phyloP scores from a whole-genome alignment of 2,797 vertebrate genomes.

The Platyrinchus mystaceus region DNA sequence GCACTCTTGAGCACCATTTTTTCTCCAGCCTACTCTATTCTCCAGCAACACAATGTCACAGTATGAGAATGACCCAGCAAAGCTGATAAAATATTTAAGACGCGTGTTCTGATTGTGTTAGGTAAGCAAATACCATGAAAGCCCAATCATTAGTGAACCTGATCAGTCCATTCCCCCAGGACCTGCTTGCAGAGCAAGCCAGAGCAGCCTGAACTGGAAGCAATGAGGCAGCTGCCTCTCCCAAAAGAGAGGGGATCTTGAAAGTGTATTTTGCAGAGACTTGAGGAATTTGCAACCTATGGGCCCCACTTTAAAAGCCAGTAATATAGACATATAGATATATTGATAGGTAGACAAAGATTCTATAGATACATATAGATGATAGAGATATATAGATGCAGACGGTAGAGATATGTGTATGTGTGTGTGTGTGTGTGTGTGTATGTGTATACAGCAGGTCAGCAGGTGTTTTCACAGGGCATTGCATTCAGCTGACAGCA shows the following conservation, averaged over 20 bases:
- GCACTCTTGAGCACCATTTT: not conserved
- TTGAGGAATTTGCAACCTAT: not conserved
- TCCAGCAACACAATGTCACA: not conserved
- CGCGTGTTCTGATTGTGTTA: conserved; percentile 61
- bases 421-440: not conserved
- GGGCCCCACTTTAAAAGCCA: not conserved
- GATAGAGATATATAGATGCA: not conserved
- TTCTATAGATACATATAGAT: not conserved
- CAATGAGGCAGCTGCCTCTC: not conserved
- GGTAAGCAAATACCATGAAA: conserved; percentile 71
- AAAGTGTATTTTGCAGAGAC: not conserved
- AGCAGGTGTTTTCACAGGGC: conserved; percentile 55
- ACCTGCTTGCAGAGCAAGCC: not conserved
- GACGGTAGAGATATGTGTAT: not conserved
- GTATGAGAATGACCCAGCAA: conserved; percentile 59
- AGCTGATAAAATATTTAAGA: conserved; percentile 76
- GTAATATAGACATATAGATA: not conserved
- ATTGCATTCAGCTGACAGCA: conserved; percentile 42
- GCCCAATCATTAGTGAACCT: conserved; percentile 58
- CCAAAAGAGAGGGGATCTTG: not conserved
- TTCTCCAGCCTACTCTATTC: not conserved
- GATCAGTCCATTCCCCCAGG: conserved; percentile 53
- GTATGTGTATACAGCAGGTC: conserved; percentile 23
- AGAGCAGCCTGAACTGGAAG: not conserved
- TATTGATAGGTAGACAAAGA: not conserved